A percentile compares a stretch with the other conserved stretches of the same genome.
phyloP scores from a whole-genome alignment of 2,113 vertebrate species.

The Desmodus rotundus region DNA sequence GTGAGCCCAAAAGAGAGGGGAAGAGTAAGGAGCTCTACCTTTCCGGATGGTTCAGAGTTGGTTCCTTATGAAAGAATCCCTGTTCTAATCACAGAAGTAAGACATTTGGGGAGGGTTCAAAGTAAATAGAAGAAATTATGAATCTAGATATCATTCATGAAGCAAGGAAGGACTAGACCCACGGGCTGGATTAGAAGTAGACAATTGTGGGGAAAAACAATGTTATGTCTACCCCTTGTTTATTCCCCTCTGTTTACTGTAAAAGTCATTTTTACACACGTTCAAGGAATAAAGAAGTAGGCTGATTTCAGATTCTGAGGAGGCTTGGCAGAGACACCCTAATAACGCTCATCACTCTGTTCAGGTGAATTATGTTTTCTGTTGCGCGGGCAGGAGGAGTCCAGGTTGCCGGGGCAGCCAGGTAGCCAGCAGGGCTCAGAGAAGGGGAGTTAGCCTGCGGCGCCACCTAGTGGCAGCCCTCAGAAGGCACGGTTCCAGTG shows the following conservation, averaged over 20 bases:
- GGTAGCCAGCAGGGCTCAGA: too few relatives aligned
- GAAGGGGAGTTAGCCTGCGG: not conserved
- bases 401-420: not conserved
- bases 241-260: not conserved
- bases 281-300: constrained; percentile 3
- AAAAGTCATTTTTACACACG: not conserved
- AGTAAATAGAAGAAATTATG: not conserved
- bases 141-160: not conserved
- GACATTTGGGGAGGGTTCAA: not conserved
- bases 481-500: rapidly evolving
- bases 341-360: not conserved
- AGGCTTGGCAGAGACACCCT: not conserved
- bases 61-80: not conserved
- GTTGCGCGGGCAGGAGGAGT: not conserved
- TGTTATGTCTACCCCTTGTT: not conserved
- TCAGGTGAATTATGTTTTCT: not conserved
- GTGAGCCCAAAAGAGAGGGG: too few relatives aligned
- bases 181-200: not conserved
- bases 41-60: not conserved
- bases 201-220: not conserved
- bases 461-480: constrained; percentile 26
- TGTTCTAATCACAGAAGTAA: not conserved
- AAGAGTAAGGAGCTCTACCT: not conserved
- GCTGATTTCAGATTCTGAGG: not conserved
- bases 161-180: not conserved